Evolutionary conservation across 2,888 invertebrate genomes (phyloP).

Genomic region (Leucoptera coffeella): DNA sequence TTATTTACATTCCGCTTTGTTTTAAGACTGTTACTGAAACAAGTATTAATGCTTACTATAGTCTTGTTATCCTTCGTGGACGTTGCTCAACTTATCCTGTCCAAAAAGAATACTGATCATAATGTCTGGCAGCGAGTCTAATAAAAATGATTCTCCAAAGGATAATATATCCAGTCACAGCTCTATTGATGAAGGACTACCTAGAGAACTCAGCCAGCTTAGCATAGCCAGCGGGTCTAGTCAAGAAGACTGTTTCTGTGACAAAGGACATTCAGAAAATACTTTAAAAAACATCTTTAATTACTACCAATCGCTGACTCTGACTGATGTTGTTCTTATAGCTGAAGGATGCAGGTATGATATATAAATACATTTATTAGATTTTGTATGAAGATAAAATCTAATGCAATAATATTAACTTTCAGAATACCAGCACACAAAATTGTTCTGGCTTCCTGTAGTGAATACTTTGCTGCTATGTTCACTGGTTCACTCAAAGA

Average conservation of each 20-base stretch:
- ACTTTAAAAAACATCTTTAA: slow-evolving; percentile 77
- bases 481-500: slow-evolving; percentile 85
- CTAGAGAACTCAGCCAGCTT: slow-evolving; percentile 61
- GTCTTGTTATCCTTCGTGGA: background rate
- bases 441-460: slow-evolving; percentile 83
- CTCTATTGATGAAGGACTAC: slow-evolving; percentile 52
- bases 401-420: slow-evolving; percentile 2
- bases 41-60: slow-evolving; percentile 24
- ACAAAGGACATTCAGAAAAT: slow-evolving; percentile 73
- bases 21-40: too few species aligned
- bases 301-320: slow-evolving; percentile 73
- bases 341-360: slow-evolving; percentile 65
- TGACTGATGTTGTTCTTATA: slow-evolving; percentile 83
- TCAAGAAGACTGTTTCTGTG: slow-evolving; percentile 72
- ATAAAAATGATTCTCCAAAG: slow-evolving; percentile 30
- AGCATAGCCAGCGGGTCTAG: slow-evolving; percentile 62
- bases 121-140: slow-evolving; percentile 37
- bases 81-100: too few species aligned
- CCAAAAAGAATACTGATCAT: too few species aligned
- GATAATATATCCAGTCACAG: slow-evolving; percentile 45
- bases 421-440: slow-evolving; percentile 74
- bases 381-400: too few species aligned
- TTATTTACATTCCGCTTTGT: too few species aligned
- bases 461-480: slow-evolving; percentile 95
- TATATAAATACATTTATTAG: too few species aligned